These are phyloP conservation scores for Aphidoletes aphidimyza DNA, from an alignment of 2,888 invertebrate genomes.

Conservation along the genomic window DNA sequence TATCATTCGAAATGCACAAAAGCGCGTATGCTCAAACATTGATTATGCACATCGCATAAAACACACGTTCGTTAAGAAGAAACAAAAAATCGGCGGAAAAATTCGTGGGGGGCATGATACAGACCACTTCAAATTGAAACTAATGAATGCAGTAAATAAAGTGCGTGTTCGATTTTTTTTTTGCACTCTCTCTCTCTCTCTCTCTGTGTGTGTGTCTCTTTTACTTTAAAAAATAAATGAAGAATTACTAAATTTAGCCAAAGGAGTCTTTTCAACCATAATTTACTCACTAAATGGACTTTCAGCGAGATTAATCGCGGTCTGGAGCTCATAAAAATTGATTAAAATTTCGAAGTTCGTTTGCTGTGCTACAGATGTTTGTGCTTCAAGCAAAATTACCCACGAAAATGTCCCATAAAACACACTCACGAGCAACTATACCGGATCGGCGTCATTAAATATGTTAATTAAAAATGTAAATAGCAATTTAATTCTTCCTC, in stretches of 20 bases:
- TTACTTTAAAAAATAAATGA: not conserved
- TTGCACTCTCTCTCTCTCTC: too few relatives aligned
- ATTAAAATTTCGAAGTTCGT: not conserved
- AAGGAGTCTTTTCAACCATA: conserved; percentile 11
- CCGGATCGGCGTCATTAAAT: not conserved
- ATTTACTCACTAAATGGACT: not conserved
- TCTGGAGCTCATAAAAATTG: not conserved
- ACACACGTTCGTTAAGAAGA: conserved; percentile 24
- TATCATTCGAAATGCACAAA: conserved; percentile 53
- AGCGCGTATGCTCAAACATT: conserved; percentile 16
- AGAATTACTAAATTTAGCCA: not conserved
- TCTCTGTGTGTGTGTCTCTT: too few relatives aligned
- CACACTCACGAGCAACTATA: not conserved
- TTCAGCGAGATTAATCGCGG: not conserved
- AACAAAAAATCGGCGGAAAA: not conserved
- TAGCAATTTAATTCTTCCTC: not conserved
- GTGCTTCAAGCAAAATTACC: not conserved
- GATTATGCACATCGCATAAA: conserved; percentile 34
- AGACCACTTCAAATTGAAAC: conserved; percentile 1
- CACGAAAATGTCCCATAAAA: conserved; percentile 30
- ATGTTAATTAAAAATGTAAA: conserved; percentile 48
- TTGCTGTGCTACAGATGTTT: not conserved
- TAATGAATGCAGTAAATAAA: not conserved
- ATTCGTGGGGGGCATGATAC: conserved; percentile 44
- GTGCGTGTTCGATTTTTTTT: not conserved